Evolutionary conservation across 1,140 invertebrate genomes (phyloP).

Genomic region (Phenacoccus solenopsis): DNA sequence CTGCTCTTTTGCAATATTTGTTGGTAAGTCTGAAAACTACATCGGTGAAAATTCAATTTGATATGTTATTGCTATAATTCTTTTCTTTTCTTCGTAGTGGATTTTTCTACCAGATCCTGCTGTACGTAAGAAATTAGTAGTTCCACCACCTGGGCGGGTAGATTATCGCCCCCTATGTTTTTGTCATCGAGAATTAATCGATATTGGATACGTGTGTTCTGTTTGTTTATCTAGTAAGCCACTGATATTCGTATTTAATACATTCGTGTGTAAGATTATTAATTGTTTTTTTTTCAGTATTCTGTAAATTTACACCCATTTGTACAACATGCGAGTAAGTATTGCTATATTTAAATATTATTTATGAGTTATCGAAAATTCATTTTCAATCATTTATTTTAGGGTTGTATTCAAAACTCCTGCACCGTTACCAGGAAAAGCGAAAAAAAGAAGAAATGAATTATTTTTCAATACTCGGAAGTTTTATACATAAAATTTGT

Average conservation of each 20-base stretch:
- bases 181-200: conserved; percentile 90
- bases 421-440: conserved; percentile 51
- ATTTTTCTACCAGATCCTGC: conserved; percentile 78
- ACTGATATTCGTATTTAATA: conserved; percentile 22
- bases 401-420: conserved; percentile 37
- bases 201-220: conserved; percentile 94
- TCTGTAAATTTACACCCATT: conserved; percentile 93
- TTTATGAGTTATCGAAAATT: not conserved
- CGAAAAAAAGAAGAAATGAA: conserved; percentile 53
- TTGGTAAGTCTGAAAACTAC: conserved; percentile 43
- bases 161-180: conserved; percentile 96
- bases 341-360: conserved; percentile 41
- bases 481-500: not conserved
- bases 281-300: conserved; percentile 56
- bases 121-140: conserved; percentile 64
- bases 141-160: conserved; percentile 80
- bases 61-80: conserved; percentile 19
- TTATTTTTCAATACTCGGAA: not conserved
- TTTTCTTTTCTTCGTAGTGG: conserved; percentile 50
- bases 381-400: not conserved
- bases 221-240: conserved; percentile 88
- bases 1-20: conserved; percentile 83
- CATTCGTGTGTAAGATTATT: not conserved
- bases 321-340: conserved; percentile 90
- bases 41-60: not conserved